Base-by-base conservation (phyloP, 2,113 vertebrate genomes). In the Piaya cayana region DNA sequence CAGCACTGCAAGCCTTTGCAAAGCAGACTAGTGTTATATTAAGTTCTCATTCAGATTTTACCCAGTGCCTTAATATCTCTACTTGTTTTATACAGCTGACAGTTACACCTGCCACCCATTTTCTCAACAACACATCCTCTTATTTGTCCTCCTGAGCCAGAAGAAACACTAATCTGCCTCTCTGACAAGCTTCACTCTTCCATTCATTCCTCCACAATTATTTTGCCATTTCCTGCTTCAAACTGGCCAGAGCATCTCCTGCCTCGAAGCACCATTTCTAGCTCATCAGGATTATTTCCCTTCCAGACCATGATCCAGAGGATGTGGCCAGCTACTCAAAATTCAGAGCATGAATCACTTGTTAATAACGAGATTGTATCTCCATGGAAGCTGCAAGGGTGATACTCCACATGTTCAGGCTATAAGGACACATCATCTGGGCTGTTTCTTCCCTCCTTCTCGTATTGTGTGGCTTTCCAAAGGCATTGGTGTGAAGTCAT, bases 401-500 rank as follows among this genome's bases (percentile, higher is more conserved):
- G 93, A 96, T 96, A 80, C 80, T 92, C 94, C 94, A 95, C 92
- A 96, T 88, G 85, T 64, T 88, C 64, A 55, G 55, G 68, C 76
- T 81, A 27, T 71, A 96, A 92, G 3, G 23, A 72, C 92, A 88
- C 81, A 89, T 94, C 92, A 93, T 95, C 82, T 75, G 93, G 92
- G 80, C 75, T 90, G 71, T 86, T 86, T 83, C 68, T 82, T 94
- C 93, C 88, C 90, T 82, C 75, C 90, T 76, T 82, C 87, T 90
- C 80, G 85, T 26, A 79, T 36, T 55, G 39, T 77, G 79, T 93
- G 76, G 88, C 64, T 94, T 95, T 90, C 88, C 94, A 96, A 96
- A 96, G 82, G 69, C 88, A 93, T 49, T 10, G 4, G 58, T 64
- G 79, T 96, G 94, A 97, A 96, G 94, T 95, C 95, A 96, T 92